Evolutionary conservation across 2,888 invertebrate genomes (phyloP), one percentile per base, ranked within the genome.

Genomic region (Cetonia aurata): DNA sequence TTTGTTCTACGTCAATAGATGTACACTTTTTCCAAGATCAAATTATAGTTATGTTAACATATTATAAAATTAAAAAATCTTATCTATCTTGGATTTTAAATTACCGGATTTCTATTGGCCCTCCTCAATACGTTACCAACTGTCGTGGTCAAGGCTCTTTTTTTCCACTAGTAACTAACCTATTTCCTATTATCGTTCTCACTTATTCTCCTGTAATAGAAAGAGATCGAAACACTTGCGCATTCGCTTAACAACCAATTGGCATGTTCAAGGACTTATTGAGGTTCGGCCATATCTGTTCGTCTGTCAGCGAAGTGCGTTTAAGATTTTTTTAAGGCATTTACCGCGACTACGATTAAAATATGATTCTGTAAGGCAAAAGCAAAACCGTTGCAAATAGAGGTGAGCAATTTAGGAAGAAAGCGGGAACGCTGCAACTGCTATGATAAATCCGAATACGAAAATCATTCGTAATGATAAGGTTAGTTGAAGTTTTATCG

Each of bases 381-480:
- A 50, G n/a, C 37, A 17, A 37, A 65, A 37, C 0, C 3, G 6
- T 37, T 8, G 8, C 37, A 10, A 37, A 8, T 37, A 37, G 37
- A 9, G 37, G 37, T 37, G 10, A 37, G 37, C 37, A 8, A 37
- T 37, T 6, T 37, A 37, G 50, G 31, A 37, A 65, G 25, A 65
- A 65, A 46, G 62, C 33, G 62, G 50, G 55, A 55, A 42, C 31
- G 19, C 15, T 10, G 12, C 10, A 46, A 46, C 69, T 53, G 69
- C 68, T 69, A 71, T 71, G 71, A 68, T 71, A 55, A 68, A 71
- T 65, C 65, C 69, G 50, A 60, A 71, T 60, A 56, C 71, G 62
- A 68, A 67, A 55, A 69, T 71, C 52, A 71, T 71, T 60, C 67
- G 62, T 69, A 68, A 69, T 65, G 71, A 71, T 71, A 71, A 71